Base-by-base conservation (phyloP, 2,888 invertebrate genomes). In the Asteroscopus sphinx region DNA sequence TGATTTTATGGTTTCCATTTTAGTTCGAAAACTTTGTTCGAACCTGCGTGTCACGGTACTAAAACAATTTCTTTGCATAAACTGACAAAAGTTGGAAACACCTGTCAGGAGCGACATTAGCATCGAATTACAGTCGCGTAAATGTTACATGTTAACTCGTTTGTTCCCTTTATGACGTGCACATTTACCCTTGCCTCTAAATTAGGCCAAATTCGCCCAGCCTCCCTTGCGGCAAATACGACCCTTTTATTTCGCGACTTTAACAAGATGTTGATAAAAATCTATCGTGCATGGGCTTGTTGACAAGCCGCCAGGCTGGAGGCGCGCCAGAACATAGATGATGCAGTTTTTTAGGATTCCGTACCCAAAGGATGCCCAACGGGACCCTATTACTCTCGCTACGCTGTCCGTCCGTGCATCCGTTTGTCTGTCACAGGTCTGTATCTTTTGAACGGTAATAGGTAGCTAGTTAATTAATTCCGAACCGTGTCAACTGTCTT, bases 261-360 rank as follows among this genome's bases (percentile, higher is more conserved):
- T 73, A 61, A 67, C 62, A 68, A 75, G 53, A 68, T 62, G 42
- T 68, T 66, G 76, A 80, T 81, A 73, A 76, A 74, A 80, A 76
- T 79, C 73, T 76, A 73, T 77, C 63, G 55, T 67, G 62, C 68
- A 59, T 57, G 72, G 66, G 59, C 63, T 67, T 63, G 80, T 80
- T 85, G 84, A 80, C 81, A 82, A 74, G 46, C 68, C 75, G 69
- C 80, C 81, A 83, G 79, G 16, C 86, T 90, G 90, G 90, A 89
- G 70, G 55, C 61, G 47, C 60, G 89, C 90, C 90, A 90, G 81
- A 54, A 26, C 36, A 37, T 63, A 71, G 73, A 68, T 62, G 61
- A 72, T 80, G 84, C 71, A 84, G 84, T 79, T 89, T 90, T 90
- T n/a, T n/a, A n/a, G n/a, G n/a, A n/a, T n/a, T n/a, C n/a, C n/a